Evolutionary conservation across 2,888 invertebrate species (phyloP).

Genomic region (Luffia ferchaultella): DNA sequence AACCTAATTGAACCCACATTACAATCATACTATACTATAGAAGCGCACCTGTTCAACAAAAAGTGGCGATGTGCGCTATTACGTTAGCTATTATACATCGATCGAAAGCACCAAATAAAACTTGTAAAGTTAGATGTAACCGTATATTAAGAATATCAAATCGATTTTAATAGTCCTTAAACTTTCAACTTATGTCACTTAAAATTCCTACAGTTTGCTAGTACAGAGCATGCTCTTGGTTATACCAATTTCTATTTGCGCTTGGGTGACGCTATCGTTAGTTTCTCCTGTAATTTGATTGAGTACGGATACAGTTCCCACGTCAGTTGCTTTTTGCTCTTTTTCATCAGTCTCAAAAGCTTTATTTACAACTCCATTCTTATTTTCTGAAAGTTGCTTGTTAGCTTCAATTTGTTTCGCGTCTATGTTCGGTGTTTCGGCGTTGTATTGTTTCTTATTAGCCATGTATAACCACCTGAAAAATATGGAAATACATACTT

Average conservation of each 20-base stretch:
- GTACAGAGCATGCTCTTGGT: constrained; percentile 48
- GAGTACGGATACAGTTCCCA: constrained; percentile 18
- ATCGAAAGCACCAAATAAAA: too few species aligned
- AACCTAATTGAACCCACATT: too few species aligned
- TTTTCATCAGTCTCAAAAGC: constrained; percentile 50
- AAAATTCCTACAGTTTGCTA: constrained; percentile 30
- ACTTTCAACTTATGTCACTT: too few species aligned
- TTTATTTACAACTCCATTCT: constrained; percentile 45
- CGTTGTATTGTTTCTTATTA: constrained; percentile 21
- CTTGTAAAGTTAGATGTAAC: too few species aligned
- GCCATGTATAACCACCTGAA: constrained; percentile 72
- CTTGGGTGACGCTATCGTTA: constrained; percentile 31
- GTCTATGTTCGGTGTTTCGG: constrained; percentile 15
- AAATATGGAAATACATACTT: too few species aligned
- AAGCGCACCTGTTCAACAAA: too few species aligned
- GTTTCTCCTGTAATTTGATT: constrained; percentile 14
- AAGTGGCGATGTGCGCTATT: too few species aligned
- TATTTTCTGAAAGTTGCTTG: constrained; percentile 19
- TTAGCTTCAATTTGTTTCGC: constrained; percentile 21
- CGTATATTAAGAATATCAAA: too few species aligned
- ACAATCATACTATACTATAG: too few species aligned
- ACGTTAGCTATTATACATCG: too few species aligned
- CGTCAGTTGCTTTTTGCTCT: constrained; percentile 24
- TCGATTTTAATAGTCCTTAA: too few species aligned
- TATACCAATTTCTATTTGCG: constrained; percentile 48